These are phyloP conservation scores for Echiichthys vipera DNA, from an alignment of 2,797 vertebrate species.

Conservation along the genomic window DNA sequence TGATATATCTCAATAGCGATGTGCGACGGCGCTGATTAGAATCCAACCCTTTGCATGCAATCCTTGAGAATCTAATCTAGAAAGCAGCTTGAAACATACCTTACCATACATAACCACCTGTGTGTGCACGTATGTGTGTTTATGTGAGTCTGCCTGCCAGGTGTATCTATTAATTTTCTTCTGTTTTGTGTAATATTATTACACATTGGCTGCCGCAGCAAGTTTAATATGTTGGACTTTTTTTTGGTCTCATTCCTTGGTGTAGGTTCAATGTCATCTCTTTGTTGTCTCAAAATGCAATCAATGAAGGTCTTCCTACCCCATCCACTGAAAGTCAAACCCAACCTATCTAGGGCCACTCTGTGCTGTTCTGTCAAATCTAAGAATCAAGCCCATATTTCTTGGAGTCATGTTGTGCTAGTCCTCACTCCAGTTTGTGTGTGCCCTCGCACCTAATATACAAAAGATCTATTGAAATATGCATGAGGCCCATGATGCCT, in stretches of 20 bases:
- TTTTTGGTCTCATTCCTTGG: constrained; percentile 67
- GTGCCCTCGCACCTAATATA: constrained; percentile 86
- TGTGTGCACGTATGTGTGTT: constrained; percentile 3
- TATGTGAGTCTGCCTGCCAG: constrained; percentile 22
- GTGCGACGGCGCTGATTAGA: constrained; percentile 73
- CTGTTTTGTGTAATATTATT: constrained; percentile 63
- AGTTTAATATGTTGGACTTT: constrained; percentile 74
- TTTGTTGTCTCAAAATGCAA: constrained; percentile 86
- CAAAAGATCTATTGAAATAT: constrained; percentile 91
- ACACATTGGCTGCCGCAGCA: constrained; percentile 51
- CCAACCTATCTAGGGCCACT: constrained; percentile 79
- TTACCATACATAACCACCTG: constrained; percentile 33
- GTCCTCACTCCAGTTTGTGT: constrained; percentile 83
- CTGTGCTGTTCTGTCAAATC: constrained; percentile 88
- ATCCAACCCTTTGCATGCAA: constrained; percentile 69
- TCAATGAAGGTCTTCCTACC: constrained; percentile 85
- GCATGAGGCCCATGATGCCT: constrained; percentile 87
- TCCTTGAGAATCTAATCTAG: constrained; percentile 72
- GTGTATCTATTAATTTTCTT: constrained; percentile 69
- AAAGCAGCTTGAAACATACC: constrained; percentile 53
- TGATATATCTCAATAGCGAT: constrained; percentile 78
- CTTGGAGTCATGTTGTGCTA: constrained; percentile 87
- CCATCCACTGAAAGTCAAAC: constrained; percentile 87
- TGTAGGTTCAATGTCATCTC: constrained; percentile 84
- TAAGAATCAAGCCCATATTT: constrained; percentile 88